A percentile compares a stretch with the other conserved stretches of the same genome.
phyloP scores from a whole-genome alignment of 2,797 vertebrate genomes.

The Notolepis coatsorum region DNA sequence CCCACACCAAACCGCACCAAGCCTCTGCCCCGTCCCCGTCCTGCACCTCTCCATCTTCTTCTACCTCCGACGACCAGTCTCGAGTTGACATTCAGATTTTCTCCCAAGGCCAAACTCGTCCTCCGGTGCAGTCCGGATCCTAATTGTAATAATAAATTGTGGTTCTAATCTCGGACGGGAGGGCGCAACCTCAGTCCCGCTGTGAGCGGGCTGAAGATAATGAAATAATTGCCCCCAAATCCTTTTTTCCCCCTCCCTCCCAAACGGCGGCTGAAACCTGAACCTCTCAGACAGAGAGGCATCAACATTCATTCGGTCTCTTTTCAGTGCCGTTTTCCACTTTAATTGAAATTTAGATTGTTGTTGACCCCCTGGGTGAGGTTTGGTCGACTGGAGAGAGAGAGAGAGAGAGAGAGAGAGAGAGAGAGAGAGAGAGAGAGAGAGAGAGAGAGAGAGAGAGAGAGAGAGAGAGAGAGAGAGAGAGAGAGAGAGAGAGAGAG shows the following conservation, averaged over 20 bases:
- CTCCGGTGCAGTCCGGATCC: conserved; percentile 55
- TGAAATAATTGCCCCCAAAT: conserved; percentile 74
- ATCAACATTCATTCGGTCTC: conserved; percentile 57
- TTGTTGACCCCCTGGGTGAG: conserved; percentile 64
- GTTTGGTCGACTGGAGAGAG: conserved; percentile 22
- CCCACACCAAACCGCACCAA: too few species aligned
- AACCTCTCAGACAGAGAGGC: conserved; percentile 56
- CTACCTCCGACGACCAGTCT: conserved; percentile 58
- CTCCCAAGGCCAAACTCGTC: conserved; percentile 57
- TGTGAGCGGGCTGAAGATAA: conserved; percentile 66
- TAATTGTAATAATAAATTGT: conserved; percentile 80
- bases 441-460: too few species aligned
- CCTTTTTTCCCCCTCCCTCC: conserved; percentile 16
- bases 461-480: too few species aligned
- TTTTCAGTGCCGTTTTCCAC: conserved; percentile 55
- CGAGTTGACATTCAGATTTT: conserved; percentile 63
- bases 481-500: too few species aligned
- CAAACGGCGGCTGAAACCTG: conserved; percentile 43
- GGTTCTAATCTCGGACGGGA: conserved; percentile 64
- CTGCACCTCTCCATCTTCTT: conserved; percentile 36
- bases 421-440: too few species aligned
- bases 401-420: too few species aligned
- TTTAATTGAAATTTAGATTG: conserved; percentile 75
- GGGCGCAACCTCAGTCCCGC: conserved; percentile 49
- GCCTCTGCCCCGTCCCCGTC: conserved; percentile 5